Evolutionary conservation across 2,888 invertebrate genomes (phyloP), one percentile per base, ranked within the genome.

Genomic region (Rutpela maculata): DNA sequence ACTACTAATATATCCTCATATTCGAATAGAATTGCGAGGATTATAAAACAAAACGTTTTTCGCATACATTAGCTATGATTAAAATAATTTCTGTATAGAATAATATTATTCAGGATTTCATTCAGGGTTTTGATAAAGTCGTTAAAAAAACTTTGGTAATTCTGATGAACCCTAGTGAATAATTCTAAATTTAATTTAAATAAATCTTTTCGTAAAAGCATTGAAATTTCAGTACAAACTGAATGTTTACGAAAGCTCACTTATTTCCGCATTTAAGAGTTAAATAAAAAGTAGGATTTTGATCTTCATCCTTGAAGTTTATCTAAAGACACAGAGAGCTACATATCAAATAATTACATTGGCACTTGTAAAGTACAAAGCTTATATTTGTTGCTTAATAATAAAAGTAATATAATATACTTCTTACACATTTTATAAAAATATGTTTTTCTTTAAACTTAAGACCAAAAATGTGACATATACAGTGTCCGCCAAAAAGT

Each of bases 1-100:
- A n/a, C n/a, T n/a, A 3, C 22, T 17, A 35, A 62, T 11, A 55
- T 55, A 67, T 67, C 66, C 22, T 50, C 66, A 67, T 67, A 67
- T 35, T 67, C 50, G 11, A n/a, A n/a, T 57, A 18, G 19, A 57
- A 18, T 7, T 17, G 57, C 12, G 50, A 1, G 31, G 43, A 66
- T 66, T 50, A 18, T 31, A 50, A 11, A 22, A 50, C 35, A 67
- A 67, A 67, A 67, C 15, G 19, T 50, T 67, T 65, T 19, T 67
- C 66, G 66, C 66, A 55, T 67, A 67, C 17, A 67, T 67, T 50
- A 67, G 5, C 19, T 43, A 22, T 43, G 66, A 55, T 67, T 67
- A 55, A 67, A 67, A 67, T 67, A 55, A 22, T 50, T 67, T 67
- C 66, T 67, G 38, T 50, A 22, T 19, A 15, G 26, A 67, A 22